Evolutionary conservation across 1,140 invertebrate genomes (phyloP).

Genomic region (Trichoplusia ni): DNA sequence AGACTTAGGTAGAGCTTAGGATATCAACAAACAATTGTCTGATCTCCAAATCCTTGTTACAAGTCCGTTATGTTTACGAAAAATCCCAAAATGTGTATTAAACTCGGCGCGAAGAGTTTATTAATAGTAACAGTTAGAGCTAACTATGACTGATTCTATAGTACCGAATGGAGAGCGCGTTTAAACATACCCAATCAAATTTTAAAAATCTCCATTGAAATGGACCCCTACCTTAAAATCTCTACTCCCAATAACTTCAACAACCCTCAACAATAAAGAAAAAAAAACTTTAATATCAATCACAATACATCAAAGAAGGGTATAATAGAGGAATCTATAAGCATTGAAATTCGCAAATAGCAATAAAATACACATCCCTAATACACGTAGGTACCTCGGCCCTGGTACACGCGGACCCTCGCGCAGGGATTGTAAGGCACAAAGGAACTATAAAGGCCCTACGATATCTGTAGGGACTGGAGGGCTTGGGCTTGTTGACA

Average conservation of each 20-base stretch:
- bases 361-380: slow-evolving; percentile 44
- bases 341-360: slow-evolving; percentile 24
- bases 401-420: slow-evolving; percentile 20
- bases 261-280: neutral
- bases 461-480: slow-evolving; percentile 22
- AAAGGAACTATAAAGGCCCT: slow-evolving; percentile 37
- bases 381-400: too few species aligned
- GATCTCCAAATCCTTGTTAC: too few species aligned
- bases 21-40: too few species aligned
- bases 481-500: neutral
- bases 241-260: neutral
- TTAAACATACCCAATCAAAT: too few species aligned
- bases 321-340: slow-evolving; percentile 8
- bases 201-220: too few species aligned
- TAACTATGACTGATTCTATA: too few species aligned
- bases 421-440: slow-evolving; percentile 35
- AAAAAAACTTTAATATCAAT: slow-evolving; percentile 6
- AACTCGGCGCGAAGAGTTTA: too few species aligned
- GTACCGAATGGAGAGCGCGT: neutral
- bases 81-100: too few species aligned
- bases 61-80: too few species aligned
- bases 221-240: too few species aligned
- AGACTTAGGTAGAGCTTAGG: too few species aligned
- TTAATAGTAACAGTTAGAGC: too few species aligned
- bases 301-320: slow-evolving; percentile 21